Percentiles rank a stretch among this genome's conserved stretches.
These are phyloP conservation scores for Channa argus DNA, from an alignment of 2,113 vertebrate species.

Conservation along the genomic window DNA sequence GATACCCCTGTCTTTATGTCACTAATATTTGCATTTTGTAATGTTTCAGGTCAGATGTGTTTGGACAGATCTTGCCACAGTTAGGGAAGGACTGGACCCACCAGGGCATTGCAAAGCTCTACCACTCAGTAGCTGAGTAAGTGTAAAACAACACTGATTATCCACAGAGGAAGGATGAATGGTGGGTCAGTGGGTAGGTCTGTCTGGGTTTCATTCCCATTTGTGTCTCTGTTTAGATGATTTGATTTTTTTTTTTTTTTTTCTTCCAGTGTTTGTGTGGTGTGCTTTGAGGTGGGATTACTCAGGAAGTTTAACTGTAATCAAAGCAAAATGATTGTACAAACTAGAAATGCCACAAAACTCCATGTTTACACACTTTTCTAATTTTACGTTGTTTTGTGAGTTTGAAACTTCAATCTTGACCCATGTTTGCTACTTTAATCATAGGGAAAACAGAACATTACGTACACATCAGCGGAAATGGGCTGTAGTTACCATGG, in stretches of 20 bases:
- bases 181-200: constrained; percentile 42
- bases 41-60: constrained; percentile 91
- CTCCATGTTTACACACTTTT: not conserved
- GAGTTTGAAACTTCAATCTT: not conserved
- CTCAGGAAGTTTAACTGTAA: constrained; percentile 37
- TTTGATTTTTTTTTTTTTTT: constrained; percentile 1
- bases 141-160: constrained; percentile 69
- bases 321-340: constrained; percentile 19
- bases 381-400: not conserved
- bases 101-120: constrained; percentile 97
- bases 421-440: not conserved
- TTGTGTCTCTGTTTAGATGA: constrained; percentile 23
- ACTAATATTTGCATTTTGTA: not conserved
- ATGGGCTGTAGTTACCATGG: not conserved
- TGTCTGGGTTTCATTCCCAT: constrained; percentile 39
- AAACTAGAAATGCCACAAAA: constrained; percentile 7
- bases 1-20: constrained; percentile 15
- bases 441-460: constrained; percentile 9
- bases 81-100: constrained; percentile 99
- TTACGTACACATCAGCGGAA: constrained; percentile 4
- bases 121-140: constrained; percentile 97
- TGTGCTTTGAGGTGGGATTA: constrained; percentile 49
- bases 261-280: constrained; percentile 47
- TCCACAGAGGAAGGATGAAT: constrained; percentile 40
- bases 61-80: constrained; percentile 98